Conservation (phyloP, 2,888 invertebrate genomes). For the Hermodice carunculata region DNA sequence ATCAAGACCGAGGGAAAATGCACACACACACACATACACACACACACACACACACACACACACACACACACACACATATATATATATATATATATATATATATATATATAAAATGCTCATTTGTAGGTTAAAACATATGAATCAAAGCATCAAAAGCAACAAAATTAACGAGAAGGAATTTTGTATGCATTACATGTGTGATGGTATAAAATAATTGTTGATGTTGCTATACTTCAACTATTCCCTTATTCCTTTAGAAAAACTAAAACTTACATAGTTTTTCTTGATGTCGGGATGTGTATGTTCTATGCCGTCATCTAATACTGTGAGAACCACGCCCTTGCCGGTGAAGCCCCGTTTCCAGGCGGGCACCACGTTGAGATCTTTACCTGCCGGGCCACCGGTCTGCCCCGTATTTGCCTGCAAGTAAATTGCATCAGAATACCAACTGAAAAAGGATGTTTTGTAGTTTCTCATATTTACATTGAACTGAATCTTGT, state of each 20-base stretch:
- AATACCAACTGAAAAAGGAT: no score
- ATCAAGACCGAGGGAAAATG: no score
- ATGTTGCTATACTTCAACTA: background rate
- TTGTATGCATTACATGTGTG: background rate
- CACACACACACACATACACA: no score
- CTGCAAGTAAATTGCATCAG: no score
- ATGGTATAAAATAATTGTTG: background rate
- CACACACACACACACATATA: no score
- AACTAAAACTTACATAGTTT: conserved; percentile 66
- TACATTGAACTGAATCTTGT: no score
- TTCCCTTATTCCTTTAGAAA: background rate
- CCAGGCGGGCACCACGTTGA: conserved; percentile 68
- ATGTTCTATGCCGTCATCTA: conserved; percentile 71
- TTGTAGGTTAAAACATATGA: background rate
- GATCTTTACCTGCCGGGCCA: conserved; percentile 56
- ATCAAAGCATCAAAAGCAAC: background rate
- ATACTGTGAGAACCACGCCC: conserved; percentile 64
- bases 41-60: no score
- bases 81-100: no score
- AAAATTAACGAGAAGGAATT: no score
- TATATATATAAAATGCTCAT: no score
- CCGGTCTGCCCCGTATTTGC: conserved; percentile 59
- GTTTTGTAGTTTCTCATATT: no score
- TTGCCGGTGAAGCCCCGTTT: conserved; percentile 65
- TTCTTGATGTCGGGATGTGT: conserved; percentile 66